These are phyloP conservation scores for Phocides pigmalion DNA, from an alignment of 1,140 invertebrate species.

Conservation along the genomic window DNA sequence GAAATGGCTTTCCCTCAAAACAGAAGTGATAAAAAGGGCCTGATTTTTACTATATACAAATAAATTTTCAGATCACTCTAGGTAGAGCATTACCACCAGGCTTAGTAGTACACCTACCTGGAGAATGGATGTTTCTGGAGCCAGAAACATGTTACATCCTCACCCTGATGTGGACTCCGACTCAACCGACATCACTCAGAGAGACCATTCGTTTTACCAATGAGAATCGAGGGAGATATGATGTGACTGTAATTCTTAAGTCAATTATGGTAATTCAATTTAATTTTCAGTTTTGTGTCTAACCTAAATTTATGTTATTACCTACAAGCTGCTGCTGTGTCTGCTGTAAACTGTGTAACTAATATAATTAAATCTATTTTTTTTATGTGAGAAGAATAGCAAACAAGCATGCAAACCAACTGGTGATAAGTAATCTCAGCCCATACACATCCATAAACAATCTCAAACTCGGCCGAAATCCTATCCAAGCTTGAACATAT, in stretches of 20 bases:
- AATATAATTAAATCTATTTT: too few relatives aligned
- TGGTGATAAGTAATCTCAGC: too few relatives aligned
- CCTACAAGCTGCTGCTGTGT: too few relatives aligned
- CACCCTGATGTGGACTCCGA: slow-evolving; percentile 86
- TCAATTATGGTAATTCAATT: slow-evolving; percentile 66
- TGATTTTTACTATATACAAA: neutral
- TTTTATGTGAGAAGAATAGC: too few relatives aligned
- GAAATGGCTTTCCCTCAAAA: too few relatives aligned
- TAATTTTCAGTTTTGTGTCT: slow-evolving; percentile 24
- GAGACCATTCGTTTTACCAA: slow-evolving; percentile 86
- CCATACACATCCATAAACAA: too few relatives aligned
- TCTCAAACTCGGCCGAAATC: too few relatives aligned
- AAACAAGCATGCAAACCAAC: too few relatives aligned
- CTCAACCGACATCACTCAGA: slow-evolving; percentile 83
- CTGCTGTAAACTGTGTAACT: too few relatives aligned
- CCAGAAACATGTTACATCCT: slow-evolving; percentile 77
- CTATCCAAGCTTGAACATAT: too few relatives aligned
- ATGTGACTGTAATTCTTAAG: slow-evolving; percentile 87
- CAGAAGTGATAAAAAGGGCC: neutral
- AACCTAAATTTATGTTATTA: slow-evolving; percentile 6
- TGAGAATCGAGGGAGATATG: slow-evolving; percentile 86
- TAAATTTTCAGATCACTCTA: slow-evolving; percentile 84
- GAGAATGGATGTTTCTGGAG: slow-evolving; percentile 76
- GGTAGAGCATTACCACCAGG: slow-evolving; percentile 85
- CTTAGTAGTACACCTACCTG: slow-evolving; percentile 83